Percentiles rank a stretch among this genome's conserved stretches.
phyloP scores from a whole-genome alignment of 2,113 vertebrate species.

The Erinaceus europaeus region DNA sequence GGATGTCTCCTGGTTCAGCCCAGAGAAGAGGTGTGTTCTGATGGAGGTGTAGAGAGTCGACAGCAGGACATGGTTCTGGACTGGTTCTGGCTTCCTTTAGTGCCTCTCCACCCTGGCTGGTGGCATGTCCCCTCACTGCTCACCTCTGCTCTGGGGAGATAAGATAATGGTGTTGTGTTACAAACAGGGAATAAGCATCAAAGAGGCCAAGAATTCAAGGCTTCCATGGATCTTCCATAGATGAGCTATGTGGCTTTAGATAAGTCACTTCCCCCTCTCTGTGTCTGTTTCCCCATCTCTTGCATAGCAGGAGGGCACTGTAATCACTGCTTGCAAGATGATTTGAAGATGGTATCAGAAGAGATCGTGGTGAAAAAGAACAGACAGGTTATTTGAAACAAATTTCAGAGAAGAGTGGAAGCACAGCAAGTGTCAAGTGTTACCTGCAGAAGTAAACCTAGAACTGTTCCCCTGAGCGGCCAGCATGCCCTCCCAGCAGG shows the following conservation, averaged over 20 bases:
- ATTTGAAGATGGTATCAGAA: conserved; percentile 33
- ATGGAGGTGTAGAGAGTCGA: background rate
- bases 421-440: background rate
- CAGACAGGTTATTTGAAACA: background rate
- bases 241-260: background rate
- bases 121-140: background rate
- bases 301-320: background rate
- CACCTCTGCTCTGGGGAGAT: background rate
- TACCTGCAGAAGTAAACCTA: background rate
- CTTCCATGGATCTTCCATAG: background rate
- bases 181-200: background rate
- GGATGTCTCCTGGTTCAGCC: background rate
- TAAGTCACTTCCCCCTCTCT: background rate
- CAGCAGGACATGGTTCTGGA: background rate
- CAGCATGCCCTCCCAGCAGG: background rate
- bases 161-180: background rate
- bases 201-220: background rate
- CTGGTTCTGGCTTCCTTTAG: background rate
- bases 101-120: background rate
- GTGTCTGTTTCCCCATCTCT: background rate
- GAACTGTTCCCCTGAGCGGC: background rate
- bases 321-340: background rate
- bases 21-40: background rate
- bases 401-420: background rate
- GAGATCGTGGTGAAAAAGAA: background rate